A percentile compares a stretch with the other conserved stretches of the same genome.
These are phyloP conservation scores for Nylanderia fulva DNA, from an alignment of 1,140 invertebrate species.

Conservation along the genomic window DNA sequence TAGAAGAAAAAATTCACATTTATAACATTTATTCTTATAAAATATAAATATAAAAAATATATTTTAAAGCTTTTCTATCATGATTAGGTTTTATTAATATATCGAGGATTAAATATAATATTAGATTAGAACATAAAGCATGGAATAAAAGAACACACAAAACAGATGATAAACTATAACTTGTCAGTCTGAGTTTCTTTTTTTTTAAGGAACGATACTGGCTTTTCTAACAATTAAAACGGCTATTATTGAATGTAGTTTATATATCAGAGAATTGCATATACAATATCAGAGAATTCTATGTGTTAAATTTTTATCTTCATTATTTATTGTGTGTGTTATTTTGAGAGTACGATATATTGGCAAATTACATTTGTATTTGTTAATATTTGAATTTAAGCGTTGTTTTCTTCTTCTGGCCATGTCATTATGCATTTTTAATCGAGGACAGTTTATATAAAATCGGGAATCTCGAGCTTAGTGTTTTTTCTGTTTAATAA, in stretches of 20 bases:
- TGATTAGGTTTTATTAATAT: constrained; percentile 17
- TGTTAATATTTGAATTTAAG: neutral
- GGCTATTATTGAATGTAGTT: neutral
- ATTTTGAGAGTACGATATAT: neutral
- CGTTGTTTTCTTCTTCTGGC: neutral
- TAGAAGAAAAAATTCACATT: neutral
- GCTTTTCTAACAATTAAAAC: constrained; percentile 34
- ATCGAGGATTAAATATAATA: neutral
- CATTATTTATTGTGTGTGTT: neutral
- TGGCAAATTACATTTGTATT: neutral
- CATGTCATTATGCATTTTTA: neutral
- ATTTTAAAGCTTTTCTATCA: neutral
- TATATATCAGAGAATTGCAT: neutral
- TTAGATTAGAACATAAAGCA: neutral
- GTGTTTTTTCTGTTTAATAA: neutral
- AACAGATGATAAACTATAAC: constrained; percentile 1
- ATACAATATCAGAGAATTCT: neutral
- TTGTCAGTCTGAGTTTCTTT: constrained; percentile 7
- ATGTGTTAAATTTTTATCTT: neutral
- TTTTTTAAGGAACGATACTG: neutral
- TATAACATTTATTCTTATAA: neutral
- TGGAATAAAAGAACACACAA: neutral
- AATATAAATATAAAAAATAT: neutral
- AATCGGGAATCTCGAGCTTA: neutral
- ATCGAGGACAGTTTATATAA: neutral